Percentiles rank a stretch among this genome's conserved stretches.
Conservation (phyloP, 2,888 invertebrate species). For the Dinocampus coccinellae region DNA sequence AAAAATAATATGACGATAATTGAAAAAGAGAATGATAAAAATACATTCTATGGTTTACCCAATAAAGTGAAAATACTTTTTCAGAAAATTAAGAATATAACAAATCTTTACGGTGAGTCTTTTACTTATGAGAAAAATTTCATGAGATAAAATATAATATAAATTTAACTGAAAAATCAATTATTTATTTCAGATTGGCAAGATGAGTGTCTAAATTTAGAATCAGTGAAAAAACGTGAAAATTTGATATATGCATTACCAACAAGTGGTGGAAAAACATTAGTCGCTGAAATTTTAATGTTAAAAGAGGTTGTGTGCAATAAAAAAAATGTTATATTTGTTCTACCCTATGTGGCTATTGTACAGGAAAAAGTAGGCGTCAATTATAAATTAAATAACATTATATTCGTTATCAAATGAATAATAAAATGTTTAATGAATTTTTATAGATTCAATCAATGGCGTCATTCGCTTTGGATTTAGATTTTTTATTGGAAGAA, state of each 20-base stretch:
- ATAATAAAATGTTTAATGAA: constrained; percentile 14
- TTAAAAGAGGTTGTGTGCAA: constrained; percentile 85
- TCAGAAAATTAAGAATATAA: constrained; percentile 82
- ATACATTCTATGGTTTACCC: constrained; percentile 85
- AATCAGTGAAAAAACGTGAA: constrained; percentile 78
- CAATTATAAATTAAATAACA: not conserved
- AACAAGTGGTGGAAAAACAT: constrained; percentile 97
- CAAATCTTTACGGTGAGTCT: constrained; percentile 82
- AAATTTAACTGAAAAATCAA: not conserved
- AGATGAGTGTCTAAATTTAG: constrained; percentile 86
- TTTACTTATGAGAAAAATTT: constrained; percentile 12
- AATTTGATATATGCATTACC: constrained; percentile 95
- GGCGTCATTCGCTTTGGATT: constrained; percentile 87
- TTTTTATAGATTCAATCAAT: constrained; percentile 80
- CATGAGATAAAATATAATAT: not conserved
- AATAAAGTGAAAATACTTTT: constrained; percentile 78
- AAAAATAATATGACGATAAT: not conserved
- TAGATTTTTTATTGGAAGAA: constrained; percentile 93
- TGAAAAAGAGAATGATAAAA: constrained; percentile 5
- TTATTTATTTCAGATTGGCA: constrained; percentile 86
- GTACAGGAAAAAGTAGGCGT: constrained; percentile 92
- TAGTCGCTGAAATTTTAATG: constrained; percentile 96
- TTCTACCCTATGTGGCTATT: constrained; percentile 95
- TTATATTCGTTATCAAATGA: constrained; percentile 2
- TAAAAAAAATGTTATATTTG: constrained; percentile 86